Percentiles rank a stretch among this genome's conserved stretches.
Conservation (phyloP, 2,797 vertebrate genomes). For the Odontamblyopus lacepedii region DNA sequence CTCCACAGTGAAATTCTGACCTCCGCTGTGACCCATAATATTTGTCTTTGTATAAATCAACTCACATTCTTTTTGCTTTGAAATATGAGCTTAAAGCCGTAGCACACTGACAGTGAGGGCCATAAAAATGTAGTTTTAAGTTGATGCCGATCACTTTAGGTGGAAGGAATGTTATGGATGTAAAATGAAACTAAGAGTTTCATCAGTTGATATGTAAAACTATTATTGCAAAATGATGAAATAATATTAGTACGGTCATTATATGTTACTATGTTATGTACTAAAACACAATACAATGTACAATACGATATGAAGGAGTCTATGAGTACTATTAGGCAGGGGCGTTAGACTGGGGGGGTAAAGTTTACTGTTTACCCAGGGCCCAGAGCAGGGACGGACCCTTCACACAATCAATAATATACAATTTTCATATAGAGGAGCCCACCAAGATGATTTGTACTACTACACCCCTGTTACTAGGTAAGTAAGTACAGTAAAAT, state of each 20-base stretch:
- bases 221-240: not conserved
- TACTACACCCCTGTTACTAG: too few relatives aligned
- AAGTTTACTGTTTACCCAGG: too few relatives aligned
- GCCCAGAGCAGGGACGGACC: too few relatives aligned
- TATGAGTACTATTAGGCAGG: not conserved
- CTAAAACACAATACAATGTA: too few relatives aligned
- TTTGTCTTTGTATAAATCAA: constrained; percentile 1
- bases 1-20: constrained; percentile 4
- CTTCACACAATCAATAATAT: too few relatives aligned
- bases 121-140: constrained; percentile 13
- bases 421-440: too few relatives aligned
- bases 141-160: constrained; percentile 7
- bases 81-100: constrained; percentile 2
- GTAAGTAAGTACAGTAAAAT: not conserved
- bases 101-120: constrained; percentile 1
- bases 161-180: not conserved
- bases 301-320: too few relatives aligned
- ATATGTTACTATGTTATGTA: too few relatives aligned
- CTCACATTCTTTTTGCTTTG: not conserved
- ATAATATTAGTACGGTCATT: too few relatives aligned
- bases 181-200: not conserved
- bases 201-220: not conserved
- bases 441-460: too few relatives aligned
- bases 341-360: too few relatives aligned
- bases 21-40: not conserved